Base-by-base conservation (phyloP, 2,797 vertebrate genomes). In the Avahi laniger region DNA sequence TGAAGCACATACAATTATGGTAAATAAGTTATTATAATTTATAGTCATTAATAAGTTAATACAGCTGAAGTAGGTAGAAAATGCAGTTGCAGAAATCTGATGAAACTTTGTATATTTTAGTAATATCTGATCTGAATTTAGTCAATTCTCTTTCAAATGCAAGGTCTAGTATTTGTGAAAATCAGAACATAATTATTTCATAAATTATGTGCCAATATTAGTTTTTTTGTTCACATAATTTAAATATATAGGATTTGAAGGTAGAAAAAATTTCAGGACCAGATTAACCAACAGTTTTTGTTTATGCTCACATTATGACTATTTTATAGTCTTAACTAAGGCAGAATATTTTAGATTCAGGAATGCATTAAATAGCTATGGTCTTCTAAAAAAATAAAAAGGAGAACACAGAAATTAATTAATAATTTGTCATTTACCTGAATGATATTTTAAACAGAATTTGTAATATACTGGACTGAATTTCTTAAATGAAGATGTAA, bases 221-320 rank as follows among this genome's bases (percentile, higher is more conserved):
- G 41, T 63, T 65, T 80, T 82, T 90, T 65, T 70, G 67, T 92
- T 91, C 33, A 78, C 54, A 54, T 73, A 81, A 85, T 57, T 89
- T 96, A 95, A 93, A 91, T 10, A 38, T 93, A 50, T 50, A 73
- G 82, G 41, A 91, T 81, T 48, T 90, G 33, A 90, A 95, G 84
- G 24, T 85, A 28, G 26, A 81, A 81, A 91, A 91, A 75, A 65
- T 26, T 73, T 94, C 20, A 57, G 50, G 75, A 75, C 11, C 48
- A 72, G 1, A 65, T 93, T 89, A 91, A 89, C 9, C 30, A 76
- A 24, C 3, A 94, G 57, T 76, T 95, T 95, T 76, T 95, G 15
- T 89, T 95, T 73, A 63, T 96, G 14, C 9, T 93, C 61, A 81
- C 67, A 30, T 85, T 22, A 46, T 70, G 41, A 83, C 41, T 93